Evolutionary conservation across 2,113 vertebrate species (phyloP).

Genomic region (Coptodon bakossiorum): DNA sequence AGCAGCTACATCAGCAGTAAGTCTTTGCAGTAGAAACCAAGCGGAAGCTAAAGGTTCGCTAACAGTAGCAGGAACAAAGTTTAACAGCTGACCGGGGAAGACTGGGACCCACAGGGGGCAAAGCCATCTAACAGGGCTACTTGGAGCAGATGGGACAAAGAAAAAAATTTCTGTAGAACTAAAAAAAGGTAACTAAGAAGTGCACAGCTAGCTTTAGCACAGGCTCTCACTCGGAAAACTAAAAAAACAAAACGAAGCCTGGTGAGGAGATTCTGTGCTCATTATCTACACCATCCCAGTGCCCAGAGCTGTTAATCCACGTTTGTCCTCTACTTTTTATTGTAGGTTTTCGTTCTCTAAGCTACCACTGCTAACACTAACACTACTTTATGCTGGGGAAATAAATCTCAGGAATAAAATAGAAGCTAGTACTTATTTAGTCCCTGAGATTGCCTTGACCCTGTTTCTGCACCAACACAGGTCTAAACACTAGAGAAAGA

Average conservation of each 20-base stretch:
- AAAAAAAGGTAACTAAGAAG: background rate
- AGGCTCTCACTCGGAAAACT: background rate
- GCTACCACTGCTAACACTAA: background rate
- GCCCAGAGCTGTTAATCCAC: background rate
- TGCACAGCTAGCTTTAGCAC: background rate
- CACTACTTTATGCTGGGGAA: background rate
- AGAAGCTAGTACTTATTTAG: background rate
- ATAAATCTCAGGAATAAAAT: background rate
- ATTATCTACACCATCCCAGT: background rate
- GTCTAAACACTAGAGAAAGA: background rate
- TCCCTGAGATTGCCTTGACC: too few relatives aligned
- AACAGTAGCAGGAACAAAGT: background rate
- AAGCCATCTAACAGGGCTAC: background rate
- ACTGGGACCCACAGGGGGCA: background rate
- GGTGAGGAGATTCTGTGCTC: background rate
- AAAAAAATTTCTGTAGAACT: background rate
- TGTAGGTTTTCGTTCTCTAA: background rate
- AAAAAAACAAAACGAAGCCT: background rate
- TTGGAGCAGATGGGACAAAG: background rate
- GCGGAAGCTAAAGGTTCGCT: background rate
- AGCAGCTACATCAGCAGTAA: background rate
- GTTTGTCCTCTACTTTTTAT: background rate
- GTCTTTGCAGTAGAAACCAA: background rate
- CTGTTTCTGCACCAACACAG: background rate
- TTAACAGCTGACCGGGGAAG: background rate